Evolutionary conservation across 92 coral and sea anemone species (phyloP), one percentile per base, ranked within the genome.

Genomic region (Heteractis magnifica): DNA sequence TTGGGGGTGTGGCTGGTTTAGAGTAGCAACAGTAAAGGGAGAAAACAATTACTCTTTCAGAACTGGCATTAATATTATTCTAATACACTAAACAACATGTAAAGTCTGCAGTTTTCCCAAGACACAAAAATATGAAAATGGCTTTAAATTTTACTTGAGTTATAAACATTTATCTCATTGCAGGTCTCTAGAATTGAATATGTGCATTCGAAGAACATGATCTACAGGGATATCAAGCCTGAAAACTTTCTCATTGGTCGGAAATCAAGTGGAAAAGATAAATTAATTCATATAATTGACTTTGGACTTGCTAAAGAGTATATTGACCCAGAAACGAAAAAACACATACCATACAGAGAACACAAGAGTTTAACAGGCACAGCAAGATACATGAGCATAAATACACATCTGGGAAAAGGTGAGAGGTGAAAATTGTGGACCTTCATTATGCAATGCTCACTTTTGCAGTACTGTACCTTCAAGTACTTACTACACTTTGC

Each of bases 241-340:
- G 99, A 97, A 77, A 97, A 97, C 84, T 97, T 97, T 87, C 91
- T 97, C 34, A 94, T 97, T 62, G 99, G 99, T 52, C 94, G 99
- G 23, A 97, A 94, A 91, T 97, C 99, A 0, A 84, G 94, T 16
- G 99, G 98, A 79, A 97, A 94, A 80, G 99, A 94, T 65, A 91
- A 90, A 90, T 86, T 89, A 85, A 97, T 97, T 79, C 91, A 93
- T 79, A 97, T 97, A 74, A 97, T 97, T 87, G 99, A 97, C 95
- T 97, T 97, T 97, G 99, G 99, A 53, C 97, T 97, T 81, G 99
- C 99, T 18, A 97, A 97, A 85, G 99, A 97, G 80, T 97, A 94
- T 85, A 97, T 97, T 79, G 99, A 97, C 64, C 98, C 99, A 53
- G 99, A 97, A 86, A 97, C 98, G 14, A 97, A 97, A 87, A 97